These are phyloP conservation scores for Panopea generosa DNA, from an alignment of 2,888 invertebrate genomes.

Conservation along the genomic window DNA sequence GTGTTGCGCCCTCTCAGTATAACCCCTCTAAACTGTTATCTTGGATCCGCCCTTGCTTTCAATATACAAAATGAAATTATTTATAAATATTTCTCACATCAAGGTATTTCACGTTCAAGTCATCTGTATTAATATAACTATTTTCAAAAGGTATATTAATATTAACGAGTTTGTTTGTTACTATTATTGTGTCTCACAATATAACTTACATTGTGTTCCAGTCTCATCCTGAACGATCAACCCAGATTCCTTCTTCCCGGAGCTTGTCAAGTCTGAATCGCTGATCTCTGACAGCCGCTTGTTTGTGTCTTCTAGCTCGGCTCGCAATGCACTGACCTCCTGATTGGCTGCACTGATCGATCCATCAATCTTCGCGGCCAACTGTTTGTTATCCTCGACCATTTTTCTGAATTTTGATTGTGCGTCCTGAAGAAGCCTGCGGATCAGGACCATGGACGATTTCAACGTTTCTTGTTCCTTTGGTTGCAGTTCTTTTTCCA, in stretches of 20 bases:
- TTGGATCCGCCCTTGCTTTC: no score
- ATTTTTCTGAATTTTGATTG: constrained; percentile 94
- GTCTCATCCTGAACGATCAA: constrained; percentile 25
- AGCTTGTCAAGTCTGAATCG: constrained; percentile 28
- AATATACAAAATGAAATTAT: no score
- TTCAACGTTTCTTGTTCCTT: constrained; percentile 88
- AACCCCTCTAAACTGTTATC: no score
- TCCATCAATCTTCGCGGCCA: constrained; percentile 86
- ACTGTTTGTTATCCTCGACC: constrained; percentile 92
- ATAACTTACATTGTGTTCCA: constrained; percentile 46
- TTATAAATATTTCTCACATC: no score
- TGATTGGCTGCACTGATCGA: constrained; percentile 84
- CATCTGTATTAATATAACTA: no score
- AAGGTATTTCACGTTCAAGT: no score
- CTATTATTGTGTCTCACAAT: no score
- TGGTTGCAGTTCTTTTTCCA: constrained; percentile 72
- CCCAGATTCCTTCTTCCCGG: constrained; percentile 38
- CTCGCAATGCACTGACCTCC: constrained; percentile 87
- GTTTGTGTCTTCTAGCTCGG: constrained; percentile 87
- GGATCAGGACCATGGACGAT: constrained; percentile 94
- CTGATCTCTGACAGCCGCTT: constrained; percentile 83
- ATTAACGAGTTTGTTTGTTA: no score
- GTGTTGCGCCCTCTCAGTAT: no score
- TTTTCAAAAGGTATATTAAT: no score
- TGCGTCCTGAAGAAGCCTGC: constrained; percentile 93